These are phyloP conservation scores for Phataginus tetradactyla DNA, from an alignment of 2,797 vertebrate genomes.

Conservation along the genomic window DNA sequence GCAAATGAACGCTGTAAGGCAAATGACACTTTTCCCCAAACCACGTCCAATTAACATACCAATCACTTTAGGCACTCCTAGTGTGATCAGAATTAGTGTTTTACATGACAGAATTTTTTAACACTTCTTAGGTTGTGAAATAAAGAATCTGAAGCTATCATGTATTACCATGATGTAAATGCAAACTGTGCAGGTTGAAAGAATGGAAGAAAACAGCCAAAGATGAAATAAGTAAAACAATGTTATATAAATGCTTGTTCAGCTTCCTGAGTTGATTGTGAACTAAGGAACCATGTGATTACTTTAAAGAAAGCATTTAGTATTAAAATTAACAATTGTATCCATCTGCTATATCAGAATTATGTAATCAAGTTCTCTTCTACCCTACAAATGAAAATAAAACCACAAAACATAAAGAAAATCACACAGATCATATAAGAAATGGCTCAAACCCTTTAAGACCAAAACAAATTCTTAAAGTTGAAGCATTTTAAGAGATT, in stretches of 20 bases:
- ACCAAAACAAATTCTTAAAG: background rate
- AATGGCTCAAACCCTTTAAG: background rate
- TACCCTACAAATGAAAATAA: background rate
- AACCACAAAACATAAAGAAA: background rate
- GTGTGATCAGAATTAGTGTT: slow-evolving; percentile 71
- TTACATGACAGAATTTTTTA: slow-evolving; percentile 66
- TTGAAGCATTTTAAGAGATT: background rate
- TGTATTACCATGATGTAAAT: slow-evolving; percentile 35
- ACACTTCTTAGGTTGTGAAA: slow-evolving; percentile 60
- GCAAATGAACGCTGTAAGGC: slow-evolving; percentile 74
- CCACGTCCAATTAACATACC: slow-evolving; percentile 75
- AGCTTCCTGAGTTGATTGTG: background rate
- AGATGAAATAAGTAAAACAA: background rate
- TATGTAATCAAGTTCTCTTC: background rate
- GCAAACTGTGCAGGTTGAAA: background rate
- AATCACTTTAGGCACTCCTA: slow-evolving; percentile 64
- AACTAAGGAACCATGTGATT: background rate
- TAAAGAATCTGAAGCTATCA: slow-evolving; percentile 31
- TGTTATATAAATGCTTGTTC: background rate
- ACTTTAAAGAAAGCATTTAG: background rate
- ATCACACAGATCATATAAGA: background rate
- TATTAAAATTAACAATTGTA: background rate
- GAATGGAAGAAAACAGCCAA: background rate
- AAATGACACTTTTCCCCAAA: slow-evolving; percentile 75
- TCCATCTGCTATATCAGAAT: background rate